A percentile compares a stretch with the other conserved stretches of the same genome.
phyloP scores from a whole-genome alignment of 1,140 invertebrate species.

The Marisa cornuarietis region DNA sequence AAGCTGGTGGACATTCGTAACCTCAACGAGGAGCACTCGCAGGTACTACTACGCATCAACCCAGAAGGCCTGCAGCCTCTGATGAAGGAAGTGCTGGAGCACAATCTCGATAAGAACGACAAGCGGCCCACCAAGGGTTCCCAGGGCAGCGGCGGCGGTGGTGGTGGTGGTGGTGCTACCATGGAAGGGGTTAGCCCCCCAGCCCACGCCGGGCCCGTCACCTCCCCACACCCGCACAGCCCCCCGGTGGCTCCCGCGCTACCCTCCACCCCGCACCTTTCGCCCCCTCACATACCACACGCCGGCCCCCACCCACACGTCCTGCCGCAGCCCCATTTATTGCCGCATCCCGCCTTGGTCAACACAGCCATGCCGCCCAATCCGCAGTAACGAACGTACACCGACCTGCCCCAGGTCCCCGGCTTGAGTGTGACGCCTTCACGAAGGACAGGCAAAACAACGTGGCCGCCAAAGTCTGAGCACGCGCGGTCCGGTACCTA shows the following conservation, averaged over 20 bases:
- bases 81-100: constrained; percentile 66
- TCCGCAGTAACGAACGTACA: constrained; percentile 14
- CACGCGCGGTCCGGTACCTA: neutral
- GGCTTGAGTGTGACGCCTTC: neutral
- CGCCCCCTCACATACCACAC: neutral
- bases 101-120: constrained; percentile 51
- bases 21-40: constrained; percentile 70
- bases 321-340: constrained; percentile 5
- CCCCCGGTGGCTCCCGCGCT: neutral
- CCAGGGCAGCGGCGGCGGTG: no score
- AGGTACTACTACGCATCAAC: constrained; percentile 67
- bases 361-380: constrained; percentile 4
- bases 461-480: neutral
- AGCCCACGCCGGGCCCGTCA: neutral
- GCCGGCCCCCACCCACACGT: neutral
- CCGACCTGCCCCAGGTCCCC: neutral
- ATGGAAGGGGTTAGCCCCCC: constrained; percentile 5
- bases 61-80: constrained; percentile 66
- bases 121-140: constrained; percentile 19
- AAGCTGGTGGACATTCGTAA: constrained; percentile 70
- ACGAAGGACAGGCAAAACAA: neutral
- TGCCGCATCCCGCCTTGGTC: constrained; percentile 3
- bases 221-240: constrained; percentile 1
- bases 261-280: neutral
- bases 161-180: constrained; percentile 14